Evolutionary conservation across 2,113 vertebrate species (phyloP).

Genomic region (Albula goreensis): DNA sequence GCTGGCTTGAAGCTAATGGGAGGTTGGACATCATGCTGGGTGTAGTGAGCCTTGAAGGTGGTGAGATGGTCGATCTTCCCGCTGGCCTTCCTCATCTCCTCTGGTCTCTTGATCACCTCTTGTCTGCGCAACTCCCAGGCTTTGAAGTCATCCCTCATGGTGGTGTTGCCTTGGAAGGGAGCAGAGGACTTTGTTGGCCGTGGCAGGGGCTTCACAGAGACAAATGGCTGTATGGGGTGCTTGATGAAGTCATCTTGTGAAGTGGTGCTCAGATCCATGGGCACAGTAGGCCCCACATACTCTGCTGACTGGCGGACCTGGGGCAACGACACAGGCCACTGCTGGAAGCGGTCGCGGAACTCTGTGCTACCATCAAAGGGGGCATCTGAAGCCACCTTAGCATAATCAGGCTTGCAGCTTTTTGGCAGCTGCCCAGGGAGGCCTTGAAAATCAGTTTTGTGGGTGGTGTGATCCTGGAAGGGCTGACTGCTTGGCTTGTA

Average conservation of each 20-base stretch:
- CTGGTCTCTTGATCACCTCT: slow-evolving; percentile 58
- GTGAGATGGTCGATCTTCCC: slow-evolving; percentile 76
- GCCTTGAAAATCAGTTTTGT: slow-evolving; percentile 74
- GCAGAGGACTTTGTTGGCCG: slow-evolving; percentile 38
- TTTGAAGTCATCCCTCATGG: slow-evolving; percentile 77
- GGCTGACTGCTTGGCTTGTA: slow-evolving; percentile 70
- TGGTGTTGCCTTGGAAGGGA: slow-evolving; percentile 77
- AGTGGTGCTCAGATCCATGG: slow-evolving; percentile 72
- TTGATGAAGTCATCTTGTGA: slow-evolving; percentile 65
- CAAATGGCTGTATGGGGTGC: slow-evolving; percentile 55
- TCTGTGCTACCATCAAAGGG: slow-evolving; percentile 73
- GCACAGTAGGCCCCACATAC: slow-evolving; percentile 63
- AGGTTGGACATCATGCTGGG: slow-evolving; percentile 63
- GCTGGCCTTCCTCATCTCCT: slow-evolving; percentile 61
- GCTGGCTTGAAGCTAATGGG: slow-evolving; percentile 70
- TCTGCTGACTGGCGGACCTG: slow-evolving; percentile 49
- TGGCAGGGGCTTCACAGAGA: slow-evolving; percentile 62
- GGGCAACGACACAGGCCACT: slow-evolving; percentile 59
- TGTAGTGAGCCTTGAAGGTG: slow-evolving; percentile 77
- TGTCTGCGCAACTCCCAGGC: slow-evolving; percentile 60
- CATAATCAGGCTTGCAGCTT: slow-evolving; percentile 69
- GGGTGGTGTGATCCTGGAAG: slow-evolving; percentile 76
- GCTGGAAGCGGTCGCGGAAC: slow-evolving; percentile 75
- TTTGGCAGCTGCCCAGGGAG: slow-evolving; percentile 60
- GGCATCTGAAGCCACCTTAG: slow-evolving; percentile 36